Evolutionary conservation across 2,797 vertebrate genomes (phyloP), one percentile per base, ranked within the genome.

Genomic region (Anguilla megastoma): DNA sequence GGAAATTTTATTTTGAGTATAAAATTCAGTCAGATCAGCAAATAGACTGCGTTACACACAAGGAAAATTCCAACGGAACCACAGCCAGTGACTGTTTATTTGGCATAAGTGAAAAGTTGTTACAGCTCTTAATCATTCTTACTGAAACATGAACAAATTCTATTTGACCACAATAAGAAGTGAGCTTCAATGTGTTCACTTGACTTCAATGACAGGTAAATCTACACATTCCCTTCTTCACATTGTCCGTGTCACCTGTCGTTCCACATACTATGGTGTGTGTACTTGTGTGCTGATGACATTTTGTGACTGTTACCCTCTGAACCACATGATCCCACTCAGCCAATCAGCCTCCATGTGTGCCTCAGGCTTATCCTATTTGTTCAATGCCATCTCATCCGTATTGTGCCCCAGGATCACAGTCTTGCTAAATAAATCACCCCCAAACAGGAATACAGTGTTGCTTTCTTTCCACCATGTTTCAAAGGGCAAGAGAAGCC

Each of bases 401-500:
- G 8, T 83, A 21, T 83, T 83, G 45, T 83, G 41, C 79, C 79
- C 48, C 71, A 76, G 71, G 9, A 48, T 14, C 79, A 80, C 12
- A 24, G 45, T 83, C 79, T 48, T 83, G 36, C 41, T 50, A 83
- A 83, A 83, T 83, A 83, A 50, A 83, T 50, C 41, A 50, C 21
- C 12, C 41, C 48, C 21, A 21, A 83, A 83, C 79, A 50, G 18
- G 36, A 83, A 24, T 24, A 41, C 79, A 8, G 9, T 83, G 24
- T 12, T 9, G 41, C 48, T 45, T 83, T 83, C 21, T 50, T 50
- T 80, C 16, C 76, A 80, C 16, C 10, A 41, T 9, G 14, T 69
- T 69, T 71, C 30, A 71, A 50, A 76, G n/a, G 71, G 9, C 12
- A 30, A 30, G 27, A 30, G 3, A 48, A 24, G 2, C 41, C 27